Percentiles rank a stretch among this genome's conserved stretches.
Evolutionary conservation across 2,797 vertebrate genomes (phyloP).

Genomic region (Macrochelys suwanniensis): DNA sequence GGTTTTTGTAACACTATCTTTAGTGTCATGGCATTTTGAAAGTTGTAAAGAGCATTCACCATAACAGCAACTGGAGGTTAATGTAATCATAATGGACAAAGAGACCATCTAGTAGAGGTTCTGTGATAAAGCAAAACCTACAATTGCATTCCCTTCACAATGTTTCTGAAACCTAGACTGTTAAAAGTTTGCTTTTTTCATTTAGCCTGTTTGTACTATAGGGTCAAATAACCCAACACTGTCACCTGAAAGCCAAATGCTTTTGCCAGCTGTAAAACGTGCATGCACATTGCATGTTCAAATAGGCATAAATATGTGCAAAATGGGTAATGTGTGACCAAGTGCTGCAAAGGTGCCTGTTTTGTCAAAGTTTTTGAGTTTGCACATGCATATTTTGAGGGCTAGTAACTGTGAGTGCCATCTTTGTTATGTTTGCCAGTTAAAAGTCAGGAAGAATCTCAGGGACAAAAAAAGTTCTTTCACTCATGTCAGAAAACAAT

Average conservation of each 20-base stretch:
- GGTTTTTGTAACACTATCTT: background rate
- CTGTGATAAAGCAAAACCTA: background rate
- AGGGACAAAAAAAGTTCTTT: background rate
- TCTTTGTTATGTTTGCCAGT: background rate
- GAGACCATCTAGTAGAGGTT: background rate
- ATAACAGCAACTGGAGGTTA: background rate
- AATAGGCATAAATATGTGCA: background rate
- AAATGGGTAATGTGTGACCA: fast-evolving
- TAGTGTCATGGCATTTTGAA: background rate
- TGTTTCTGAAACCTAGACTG: background rate
- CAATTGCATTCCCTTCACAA: background rate
- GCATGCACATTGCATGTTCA: background rate
- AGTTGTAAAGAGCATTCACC: background rate
- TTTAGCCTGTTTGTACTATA: background rate
- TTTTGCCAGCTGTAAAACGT: background rate
- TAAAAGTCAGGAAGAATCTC: background rate
- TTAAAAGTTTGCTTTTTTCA: background rate
- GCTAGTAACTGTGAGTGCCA: background rate
- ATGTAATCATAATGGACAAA: background rate
- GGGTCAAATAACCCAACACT: background rate
- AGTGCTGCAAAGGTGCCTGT: background rate
- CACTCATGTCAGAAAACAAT: fast-evolving
- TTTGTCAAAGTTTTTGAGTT: background rate
- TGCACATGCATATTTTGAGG: background rate
- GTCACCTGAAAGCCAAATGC: background rate